A percentile compares a stretch with the other conserved stretches of the same genome.
Evolutionary conservation across 1,140 invertebrate species (phyloP).

Genomic region (Bicyclus anynana): DNA sequence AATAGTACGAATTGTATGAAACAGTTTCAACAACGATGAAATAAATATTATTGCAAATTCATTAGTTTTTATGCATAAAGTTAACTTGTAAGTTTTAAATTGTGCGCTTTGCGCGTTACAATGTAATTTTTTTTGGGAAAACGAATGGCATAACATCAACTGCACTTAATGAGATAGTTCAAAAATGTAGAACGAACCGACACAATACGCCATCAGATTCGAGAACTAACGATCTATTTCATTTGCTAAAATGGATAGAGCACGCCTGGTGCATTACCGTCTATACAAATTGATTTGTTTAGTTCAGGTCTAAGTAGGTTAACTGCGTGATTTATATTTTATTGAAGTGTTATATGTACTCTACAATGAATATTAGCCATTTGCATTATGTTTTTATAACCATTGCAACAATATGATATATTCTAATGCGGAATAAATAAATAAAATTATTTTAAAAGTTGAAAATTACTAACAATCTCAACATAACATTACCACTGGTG

Average conservation of each 20-base stretch:
- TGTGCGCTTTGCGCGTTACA: too few species aligned
- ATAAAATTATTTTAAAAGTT: too few species aligned
- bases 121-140: too few species aligned
- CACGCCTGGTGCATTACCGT: conserved; percentile 2
- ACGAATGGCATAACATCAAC: too few species aligned
- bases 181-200: neutral
- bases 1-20: too few species aligned
- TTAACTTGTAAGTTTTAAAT: too few species aligned
- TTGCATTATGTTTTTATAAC: neutral
- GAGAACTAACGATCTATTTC: neutral
- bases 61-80: too few species aligned
- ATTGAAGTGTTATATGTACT: neutral
- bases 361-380: neutral
- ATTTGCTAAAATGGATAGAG: conserved; percentile 10
- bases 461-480: too few species aligned
- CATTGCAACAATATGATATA: neutral
- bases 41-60: too few species aligned
- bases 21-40: too few species aligned
- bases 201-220: conserved; percentile 8
- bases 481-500: too few species aligned
- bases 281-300: conserved; percentile 8
- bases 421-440: too few species aligned
- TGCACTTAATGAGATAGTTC: neutral
- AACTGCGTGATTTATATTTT: conserved; percentile 3
- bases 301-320: conserved; percentile 7